phyloP scores from a whole-genome alignment of 2,888 invertebrate species.

The Tinea semifulvella region DNA sequence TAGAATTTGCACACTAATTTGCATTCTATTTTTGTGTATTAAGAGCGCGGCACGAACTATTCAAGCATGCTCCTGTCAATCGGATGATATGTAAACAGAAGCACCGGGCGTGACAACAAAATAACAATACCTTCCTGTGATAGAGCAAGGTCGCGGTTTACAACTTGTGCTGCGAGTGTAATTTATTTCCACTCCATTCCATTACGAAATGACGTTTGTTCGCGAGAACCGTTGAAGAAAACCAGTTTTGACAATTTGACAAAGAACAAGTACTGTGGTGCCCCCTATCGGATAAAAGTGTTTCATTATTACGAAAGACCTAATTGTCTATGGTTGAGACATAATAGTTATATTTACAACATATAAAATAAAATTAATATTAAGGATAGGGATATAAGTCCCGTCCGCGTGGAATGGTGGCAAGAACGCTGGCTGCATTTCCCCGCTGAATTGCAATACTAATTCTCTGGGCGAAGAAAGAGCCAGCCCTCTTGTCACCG shows the following conservation, averaged over 20 bases:
- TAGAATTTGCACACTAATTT: not conserved
- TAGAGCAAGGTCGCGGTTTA: constrained; percentile 38
- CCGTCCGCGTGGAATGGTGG: no score
- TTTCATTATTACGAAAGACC: not conserved
- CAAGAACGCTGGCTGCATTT: no score
- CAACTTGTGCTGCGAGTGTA: constrained; percentile 29
- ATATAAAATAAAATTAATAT: no score
- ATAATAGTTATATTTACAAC: no score
- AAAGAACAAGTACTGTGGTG: not conserved
- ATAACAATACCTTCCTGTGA: constrained; percentile 31
- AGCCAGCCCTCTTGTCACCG: no score
- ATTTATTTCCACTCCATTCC: constrained; percentile 21
- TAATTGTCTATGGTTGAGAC: constrained; percentile 6
- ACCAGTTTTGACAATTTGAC: not conserved
- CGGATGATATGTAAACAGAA: constrained; percentile 42
- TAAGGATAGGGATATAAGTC: no score
- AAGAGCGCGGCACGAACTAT: not conserved
- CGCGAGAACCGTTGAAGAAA: constrained; percentile 24
- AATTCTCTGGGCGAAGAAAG: no score
- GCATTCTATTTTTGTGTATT: not conserved
- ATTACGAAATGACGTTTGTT: constrained; percentile 34
- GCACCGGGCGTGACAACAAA: constrained; percentile 46
- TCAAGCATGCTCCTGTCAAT: not conserved
- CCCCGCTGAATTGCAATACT: no score
- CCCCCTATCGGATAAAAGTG: not conserved